Percentiles rank a stretch among this genome's conserved stretches.
These are phyloP conservation scores for Panthera leo DNA, from an alignment of 2,113 vertebrate genomes.

Conservation along the genomic window DNA sequence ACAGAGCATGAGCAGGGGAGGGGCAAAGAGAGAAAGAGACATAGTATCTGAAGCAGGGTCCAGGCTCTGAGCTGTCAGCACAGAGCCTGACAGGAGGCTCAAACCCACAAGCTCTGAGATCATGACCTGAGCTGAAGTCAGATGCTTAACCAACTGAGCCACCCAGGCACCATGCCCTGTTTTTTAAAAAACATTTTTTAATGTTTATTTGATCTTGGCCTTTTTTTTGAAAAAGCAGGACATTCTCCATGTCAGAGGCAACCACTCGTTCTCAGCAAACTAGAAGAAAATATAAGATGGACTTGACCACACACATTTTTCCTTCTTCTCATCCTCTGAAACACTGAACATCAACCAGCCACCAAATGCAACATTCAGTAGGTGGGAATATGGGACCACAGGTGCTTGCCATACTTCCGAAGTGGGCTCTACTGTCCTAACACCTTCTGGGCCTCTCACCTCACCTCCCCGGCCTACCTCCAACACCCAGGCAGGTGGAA, in stretches of 20 bases:
- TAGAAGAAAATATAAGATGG: neutral
- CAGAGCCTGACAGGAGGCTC: no score
- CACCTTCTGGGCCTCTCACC: neutral
- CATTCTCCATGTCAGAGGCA: neutral
- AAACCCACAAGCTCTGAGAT: no score
- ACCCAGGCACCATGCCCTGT: fast-evolving
- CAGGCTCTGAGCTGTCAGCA: no score
- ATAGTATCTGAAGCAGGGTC: no score
- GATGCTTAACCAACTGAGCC: no score
- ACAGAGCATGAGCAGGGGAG: no score
- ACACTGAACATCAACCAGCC: neutral
- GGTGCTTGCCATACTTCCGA: neutral
- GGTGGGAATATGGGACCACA: neutral
- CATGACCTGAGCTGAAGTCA: no score
- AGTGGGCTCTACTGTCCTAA: no score
- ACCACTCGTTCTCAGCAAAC: neutral
- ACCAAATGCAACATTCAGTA: neutral
- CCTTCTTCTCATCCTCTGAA: neutral
- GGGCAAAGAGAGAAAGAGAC: no score
- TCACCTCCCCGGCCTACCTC: neutral
- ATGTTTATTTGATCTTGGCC: neutral
- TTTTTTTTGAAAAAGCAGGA: neutral
- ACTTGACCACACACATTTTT: neutral
- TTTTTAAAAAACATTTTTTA: no score
- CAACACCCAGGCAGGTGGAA: neutral